Conservation (phyloP, 2,113 vertebrate species). For the Felis chaus region DNA sequence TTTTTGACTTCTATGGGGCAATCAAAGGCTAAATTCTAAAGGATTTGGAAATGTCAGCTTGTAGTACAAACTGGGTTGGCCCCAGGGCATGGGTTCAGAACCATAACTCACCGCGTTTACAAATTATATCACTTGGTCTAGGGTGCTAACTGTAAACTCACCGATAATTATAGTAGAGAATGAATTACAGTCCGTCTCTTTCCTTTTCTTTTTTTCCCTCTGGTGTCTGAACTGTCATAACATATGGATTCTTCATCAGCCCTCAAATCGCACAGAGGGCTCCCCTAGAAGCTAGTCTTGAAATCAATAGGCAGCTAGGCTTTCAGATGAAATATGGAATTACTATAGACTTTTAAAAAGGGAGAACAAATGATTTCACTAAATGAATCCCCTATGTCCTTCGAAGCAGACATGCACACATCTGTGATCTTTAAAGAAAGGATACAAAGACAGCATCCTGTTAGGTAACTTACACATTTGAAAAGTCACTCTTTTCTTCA, state of each 20-base stretch:
- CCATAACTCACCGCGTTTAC: slow-evolving; percentile 72
- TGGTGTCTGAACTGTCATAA: slow-evolving; percentile 54
- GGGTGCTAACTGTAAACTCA: slow-evolving; percentile 62
- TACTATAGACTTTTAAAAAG: slow-evolving; percentile 66
- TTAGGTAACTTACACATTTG: slow-evolving; percentile 40
- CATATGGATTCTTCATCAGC: slow-evolving; percentile 73
- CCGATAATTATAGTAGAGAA: slow-evolving; percentile 34
- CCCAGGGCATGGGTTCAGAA: slow-evolving; percentile 61
- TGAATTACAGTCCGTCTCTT: slow-evolving; percentile 37
- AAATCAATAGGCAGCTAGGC: slow-evolving; percentile 72
- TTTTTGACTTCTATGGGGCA: slow-evolving; percentile 70
- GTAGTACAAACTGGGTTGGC: slow-evolving; percentile 73
- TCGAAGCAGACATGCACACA: slow-evolving; percentile 26
- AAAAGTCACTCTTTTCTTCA: slow-evolving; percentile 42
- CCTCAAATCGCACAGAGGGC: slow-evolving; percentile 51
- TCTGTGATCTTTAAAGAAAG: slow-evolving; percentile 49
- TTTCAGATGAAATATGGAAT: slow-evolving; percentile 61
- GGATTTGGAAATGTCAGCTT: slow-evolving; percentile 76
- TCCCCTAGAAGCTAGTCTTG: slow-evolving; percentile 55
- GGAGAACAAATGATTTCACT: slow-evolving; percentile 64
- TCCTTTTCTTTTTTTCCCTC: not conserved
- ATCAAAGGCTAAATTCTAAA: slow-evolving; percentile 73
- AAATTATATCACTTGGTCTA: slow-evolving; percentile 74
- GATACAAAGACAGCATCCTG: slow-evolving; percentile 48
- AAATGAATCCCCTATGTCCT: slow-evolving; percentile 52